phyloP scores from a whole-genome alignment of 2,113 vertebrate species.

The Sinocyclocheilus grahami region DNA sequence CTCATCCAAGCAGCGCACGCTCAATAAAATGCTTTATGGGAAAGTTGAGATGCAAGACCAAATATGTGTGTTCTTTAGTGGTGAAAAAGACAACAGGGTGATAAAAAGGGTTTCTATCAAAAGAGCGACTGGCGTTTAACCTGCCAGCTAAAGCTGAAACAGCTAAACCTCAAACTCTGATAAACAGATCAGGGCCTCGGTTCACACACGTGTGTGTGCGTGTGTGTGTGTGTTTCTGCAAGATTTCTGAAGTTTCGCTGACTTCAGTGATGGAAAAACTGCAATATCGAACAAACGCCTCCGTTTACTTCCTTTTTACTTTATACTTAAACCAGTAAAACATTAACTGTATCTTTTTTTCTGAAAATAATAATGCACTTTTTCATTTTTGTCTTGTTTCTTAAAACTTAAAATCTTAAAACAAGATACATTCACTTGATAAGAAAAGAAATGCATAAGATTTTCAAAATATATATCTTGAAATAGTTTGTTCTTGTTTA shows the following conservation, averaged over 20 bases:
- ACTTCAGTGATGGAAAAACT: neutral
- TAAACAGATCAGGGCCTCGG: conserved; percentile 28
- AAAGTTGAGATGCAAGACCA: neutral
- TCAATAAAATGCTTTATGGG: neutral
- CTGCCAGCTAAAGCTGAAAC: conserved; percentile 18
- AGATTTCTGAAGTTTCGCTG: conserved; percentile 33
- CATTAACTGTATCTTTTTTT: neutral
- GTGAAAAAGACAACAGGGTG: neutral
- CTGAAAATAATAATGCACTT: neutral
- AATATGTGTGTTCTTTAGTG: neutral
- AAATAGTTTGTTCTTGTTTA: neutral
- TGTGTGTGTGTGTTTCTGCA: conserved; percentile 19
- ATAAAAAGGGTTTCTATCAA: neutral
- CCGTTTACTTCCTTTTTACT: neutral
- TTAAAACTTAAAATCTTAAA: too few species aligned
- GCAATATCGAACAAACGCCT: neutral
- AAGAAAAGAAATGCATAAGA: neutral
- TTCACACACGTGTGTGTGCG: neutral
- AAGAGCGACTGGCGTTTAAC: neutral
- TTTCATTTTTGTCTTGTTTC: neutral
- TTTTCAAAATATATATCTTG: neutral
- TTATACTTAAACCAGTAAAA: neutral
- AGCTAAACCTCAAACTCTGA: conserved; percentile 34
- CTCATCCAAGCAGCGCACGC: conserved; percentile 41
- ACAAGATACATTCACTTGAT: neutral